A percentile compares a stretch with the other conserved stretches of the same genome.
Evolutionary conservation across 2,113 vertebrate genomes (phyloP).

Genomic region (Triplophysa rosa): DNA sequence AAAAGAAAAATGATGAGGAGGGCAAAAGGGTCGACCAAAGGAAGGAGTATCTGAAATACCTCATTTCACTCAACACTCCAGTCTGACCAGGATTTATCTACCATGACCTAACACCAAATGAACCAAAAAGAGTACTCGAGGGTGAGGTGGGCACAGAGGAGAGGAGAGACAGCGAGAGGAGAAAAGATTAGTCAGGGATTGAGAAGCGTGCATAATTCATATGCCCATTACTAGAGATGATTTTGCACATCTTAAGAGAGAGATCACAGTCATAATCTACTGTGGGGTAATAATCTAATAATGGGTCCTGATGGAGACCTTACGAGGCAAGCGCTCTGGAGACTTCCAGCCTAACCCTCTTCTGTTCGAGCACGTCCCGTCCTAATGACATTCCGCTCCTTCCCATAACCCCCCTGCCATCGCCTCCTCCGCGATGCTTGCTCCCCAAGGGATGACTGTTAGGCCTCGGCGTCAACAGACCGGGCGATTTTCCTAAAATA

Average conservation of each 20-base stretch:
- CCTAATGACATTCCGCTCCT: constrained; percentile 47
- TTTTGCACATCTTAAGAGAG: constrained; percentile 60
- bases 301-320: constrained; percentile 55
- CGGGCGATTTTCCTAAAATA: constrained; percentile 57
- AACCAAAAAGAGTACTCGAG: constrained; percentile 26
- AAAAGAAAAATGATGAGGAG: constrained; percentile 57
- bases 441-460: constrained; percentile 27
- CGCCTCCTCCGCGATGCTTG: not conserved
- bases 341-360: constrained; percentile 36
- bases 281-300: no score
- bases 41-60: constrained; percentile 53
- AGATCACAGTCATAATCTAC: constrained; percentile 61
- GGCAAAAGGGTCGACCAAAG: constrained; percentile 51
- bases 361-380: constrained; percentile 28
- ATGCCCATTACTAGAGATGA: constrained; percentile 55
- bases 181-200: constrained; percentile 53
- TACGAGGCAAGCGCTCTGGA: constrained; percentile 43
- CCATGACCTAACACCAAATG: constrained; percentile 41
- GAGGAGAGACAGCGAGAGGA: constrained; percentile 13
- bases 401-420: not conserved
- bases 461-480: constrained; percentile 32
- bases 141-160: not conserved
- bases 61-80: constrained; percentile 54
- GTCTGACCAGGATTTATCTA: constrained; percentile 46
- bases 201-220: constrained; percentile 60